phyloP scores from a whole-genome alignment of 2,113 vertebrate species.

The Sylvilagus bachmani region DNA sequence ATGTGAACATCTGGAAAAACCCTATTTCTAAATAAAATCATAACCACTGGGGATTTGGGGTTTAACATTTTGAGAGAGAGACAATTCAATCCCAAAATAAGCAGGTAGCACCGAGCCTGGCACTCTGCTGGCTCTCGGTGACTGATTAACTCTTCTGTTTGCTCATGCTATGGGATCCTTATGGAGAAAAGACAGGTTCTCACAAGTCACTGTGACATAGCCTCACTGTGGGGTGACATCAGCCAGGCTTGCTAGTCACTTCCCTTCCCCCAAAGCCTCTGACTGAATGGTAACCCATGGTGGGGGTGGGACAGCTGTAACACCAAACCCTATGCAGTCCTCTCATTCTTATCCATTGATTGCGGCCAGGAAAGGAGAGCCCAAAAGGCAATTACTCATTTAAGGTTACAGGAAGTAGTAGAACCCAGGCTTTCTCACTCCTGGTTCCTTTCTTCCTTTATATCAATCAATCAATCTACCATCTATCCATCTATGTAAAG shows the following conservation, averaged over 20 bases:
- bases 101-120: background rate
- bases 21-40: conserved; percentile 43
- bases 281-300: background rate
- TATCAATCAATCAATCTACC: background rate
- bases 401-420: background rate
- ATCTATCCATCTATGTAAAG: too few species aligned
- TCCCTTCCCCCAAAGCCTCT: background rate
- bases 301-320: background rate
- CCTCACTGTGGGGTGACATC: background rate
- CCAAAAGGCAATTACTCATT: background rate
- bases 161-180: background rate
- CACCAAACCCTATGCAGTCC: background rate
- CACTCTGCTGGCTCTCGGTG: background rate
- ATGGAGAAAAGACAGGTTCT: background rate
- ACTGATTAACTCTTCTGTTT: background rate
- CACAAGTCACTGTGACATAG: background rate
- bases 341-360: background rate
- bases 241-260: background rate
- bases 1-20: background rate
- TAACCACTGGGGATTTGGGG: background rate
- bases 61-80: background rate
- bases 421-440: background rate
- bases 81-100: background rate
- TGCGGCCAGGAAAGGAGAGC: background rate
- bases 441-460: background rate